Evolutionary conservation across 2,888 invertebrate species (phyloP), one percentile per base, ranked within the genome.

Genomic region (Brachyptera risi): DNA sequence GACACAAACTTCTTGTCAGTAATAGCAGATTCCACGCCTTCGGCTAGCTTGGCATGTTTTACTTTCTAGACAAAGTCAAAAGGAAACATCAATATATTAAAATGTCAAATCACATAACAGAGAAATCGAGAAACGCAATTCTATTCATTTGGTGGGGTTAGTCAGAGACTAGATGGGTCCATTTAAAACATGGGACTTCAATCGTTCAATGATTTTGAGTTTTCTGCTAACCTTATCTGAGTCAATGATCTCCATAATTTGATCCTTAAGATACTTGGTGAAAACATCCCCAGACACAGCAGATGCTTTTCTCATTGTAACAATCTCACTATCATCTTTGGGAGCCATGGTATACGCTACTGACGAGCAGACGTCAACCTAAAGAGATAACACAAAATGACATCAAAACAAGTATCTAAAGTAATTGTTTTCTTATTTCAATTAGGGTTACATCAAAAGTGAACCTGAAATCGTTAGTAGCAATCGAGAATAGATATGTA

Each of bases 181-280:
- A 31, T 31, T 31, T 31, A 31, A 31, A 31, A 5, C 31, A 31
- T 7, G 5, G 5, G 11, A 7, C 11, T 11, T 31, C 11, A 31
- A 7, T 31, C 5, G 7, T 31, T 31, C 31, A 31, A 5, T n/a
- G n/a, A n/a, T n/a, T n/a, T n/a, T n/a, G n/a, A n/a, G n/a, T n/a
- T n/a, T n/a, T 31, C 11, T 7, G 31, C 69, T 72, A 74, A 88
- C 89, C 80, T 90, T 95, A 74, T 99, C 99, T 3, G 93, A 89
- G 81, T 99, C 98, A 72, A 99, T 95, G 68, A 98, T 94, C 75
- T 96, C 96, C 90, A 98, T 96, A 67, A 99, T 92, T 77, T 98
- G 95, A 76, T 96, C 95, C 75, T 95, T 93, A 42, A 99, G 82
- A 76, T 94, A 96, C 75, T 98, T 98, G 54, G 89, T 92, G 75